phyloP scores from a whole-genome alignment of 2,888 invertebrate species.

The Chrysopilus asiliformis region DNA sequence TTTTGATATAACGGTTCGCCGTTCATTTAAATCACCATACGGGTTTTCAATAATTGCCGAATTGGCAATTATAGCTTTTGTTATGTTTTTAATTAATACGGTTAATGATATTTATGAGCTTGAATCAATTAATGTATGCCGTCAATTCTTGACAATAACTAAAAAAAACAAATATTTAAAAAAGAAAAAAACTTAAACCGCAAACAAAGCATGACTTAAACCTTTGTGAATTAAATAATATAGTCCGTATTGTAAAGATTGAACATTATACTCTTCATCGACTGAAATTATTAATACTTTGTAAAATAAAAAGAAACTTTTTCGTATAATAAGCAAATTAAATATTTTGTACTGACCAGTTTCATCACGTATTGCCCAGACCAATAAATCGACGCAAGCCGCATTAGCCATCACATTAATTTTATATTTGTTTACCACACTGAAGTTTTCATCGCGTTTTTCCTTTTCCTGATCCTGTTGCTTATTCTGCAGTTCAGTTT shows the following conservation, averaged over 20 bases:
- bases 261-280: slow-evolving; percentile 56
- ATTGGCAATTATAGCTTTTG: no score
- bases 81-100: no score
- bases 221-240: slow-evolving; percentile 43
- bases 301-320: slow-evolving; percentile 10
- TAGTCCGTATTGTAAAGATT: slow-evolving; percentile 59
- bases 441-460: slow-evolving; percentile 65
- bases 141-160: no score
- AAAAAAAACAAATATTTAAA: slow-evolving; percentile 6
- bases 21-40: no score
- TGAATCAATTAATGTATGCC: no score
- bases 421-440: slow-evolving; percentile 79
- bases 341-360: slow-evolving; percentile 49
- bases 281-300: slow-evolving; percentile 42
- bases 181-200: not conserved
- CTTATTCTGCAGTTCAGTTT: slow-evolving; percentile 78
- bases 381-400: slow-evolving; percentile 90
- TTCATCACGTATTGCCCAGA: slow-evolving; percentile 97
- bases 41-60: no score
- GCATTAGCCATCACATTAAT: slow-evolving; percentile 95
- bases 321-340: not conserved
- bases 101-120: no score
- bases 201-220: slow-evolving; percentile 13
- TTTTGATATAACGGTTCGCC: no score
- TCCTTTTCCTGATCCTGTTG: slow-evolving; percentile 78